A percentile compares a stretch with the other conserved stretches of the same genome.
phyloP scores from a whole-genome alignment of 2,888 invertebrate species.

The Empis livida region DNA sequence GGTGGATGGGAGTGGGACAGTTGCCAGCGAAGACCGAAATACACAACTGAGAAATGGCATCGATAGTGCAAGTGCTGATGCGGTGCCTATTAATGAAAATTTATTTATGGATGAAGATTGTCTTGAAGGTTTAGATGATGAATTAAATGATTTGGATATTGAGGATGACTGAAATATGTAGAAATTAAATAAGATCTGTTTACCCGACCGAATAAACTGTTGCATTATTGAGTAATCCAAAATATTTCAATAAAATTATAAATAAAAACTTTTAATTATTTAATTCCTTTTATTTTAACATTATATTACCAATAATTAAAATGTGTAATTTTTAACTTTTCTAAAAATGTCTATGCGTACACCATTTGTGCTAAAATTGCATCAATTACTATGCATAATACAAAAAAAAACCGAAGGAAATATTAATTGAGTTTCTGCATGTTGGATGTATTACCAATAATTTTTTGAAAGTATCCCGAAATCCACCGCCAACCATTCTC shows the following conservation, averaged over 20 bases:
- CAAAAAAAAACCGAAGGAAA: no score
- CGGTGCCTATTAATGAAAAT: slow-evolving; percentile 81
- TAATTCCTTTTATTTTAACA: no score
- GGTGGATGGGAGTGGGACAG: slow-evolving; percentile 63
- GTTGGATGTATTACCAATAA: slow-evolving; percentile 41
- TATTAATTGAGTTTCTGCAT: no score
- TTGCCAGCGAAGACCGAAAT: slow-evolving; percentile 54
- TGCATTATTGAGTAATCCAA: background rate
- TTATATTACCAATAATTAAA: no score
- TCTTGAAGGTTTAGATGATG: slow-evolving; percentile 64
- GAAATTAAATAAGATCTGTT: slow-evolving; percentile 3
- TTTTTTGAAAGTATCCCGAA: slow-evolving; percentile 49
- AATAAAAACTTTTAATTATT: background rate
- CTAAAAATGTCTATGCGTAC: no score
- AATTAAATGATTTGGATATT: slow-evolving; percentile 64
- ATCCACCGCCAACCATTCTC: slow-evolving; percentile 75
- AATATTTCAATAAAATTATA: background rate
- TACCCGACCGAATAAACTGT: background rate
- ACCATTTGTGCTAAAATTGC: no score
- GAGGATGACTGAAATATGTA: slow-evolving; percentile 34
- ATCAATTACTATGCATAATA: no score
- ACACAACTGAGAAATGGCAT: slow-evolving; percentile 36
- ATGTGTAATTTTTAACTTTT: no score
- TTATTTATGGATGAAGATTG: slow-evolving; percentile 83
- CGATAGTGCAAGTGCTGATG: slow-evolving; percentile 31